Conservation (phyloP, 2,113 vertebrate species). For the Callorhinus ursinus region DNA sequence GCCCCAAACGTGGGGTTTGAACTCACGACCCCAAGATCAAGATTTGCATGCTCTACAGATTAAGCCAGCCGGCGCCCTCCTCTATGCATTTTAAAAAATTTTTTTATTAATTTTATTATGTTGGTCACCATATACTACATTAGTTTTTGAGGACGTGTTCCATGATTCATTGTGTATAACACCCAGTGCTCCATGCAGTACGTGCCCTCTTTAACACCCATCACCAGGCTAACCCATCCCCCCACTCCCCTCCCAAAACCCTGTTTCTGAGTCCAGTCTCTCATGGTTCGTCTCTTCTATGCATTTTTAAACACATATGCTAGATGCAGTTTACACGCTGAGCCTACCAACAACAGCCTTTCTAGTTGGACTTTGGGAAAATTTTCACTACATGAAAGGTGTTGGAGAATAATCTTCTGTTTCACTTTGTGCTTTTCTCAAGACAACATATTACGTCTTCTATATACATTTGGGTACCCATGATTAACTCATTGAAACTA, state of each 20-base stretch:
- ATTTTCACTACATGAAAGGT: background rate
- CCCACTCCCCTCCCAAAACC: no score
- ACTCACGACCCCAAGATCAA: background rate
- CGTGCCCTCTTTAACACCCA: no score
- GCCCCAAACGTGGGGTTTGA: background rate
- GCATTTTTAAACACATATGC: background rate
- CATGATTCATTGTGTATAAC: no score
- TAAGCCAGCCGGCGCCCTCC: background rate
- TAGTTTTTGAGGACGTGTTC: no score
- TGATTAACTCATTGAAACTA: constrained; percentile 16
- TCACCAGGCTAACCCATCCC: no score
- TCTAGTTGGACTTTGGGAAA: background rate
- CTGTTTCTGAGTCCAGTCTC: no score
- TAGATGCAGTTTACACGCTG: background rate
- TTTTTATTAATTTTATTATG: no score
- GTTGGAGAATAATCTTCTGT: background rate
- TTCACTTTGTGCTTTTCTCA: background rate
- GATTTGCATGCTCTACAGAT: background rate
- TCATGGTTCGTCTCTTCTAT: no score
- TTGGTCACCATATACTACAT: no score
- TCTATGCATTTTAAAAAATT: background rate
- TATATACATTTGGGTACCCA: background rate
- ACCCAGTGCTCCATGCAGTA: no score
- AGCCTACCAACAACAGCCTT: background rate
- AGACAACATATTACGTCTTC: background rate